phyloP scores from a whole-genome alignment of 2,888 invertebrate genomes.

The Byasa hedistus region DNA sequence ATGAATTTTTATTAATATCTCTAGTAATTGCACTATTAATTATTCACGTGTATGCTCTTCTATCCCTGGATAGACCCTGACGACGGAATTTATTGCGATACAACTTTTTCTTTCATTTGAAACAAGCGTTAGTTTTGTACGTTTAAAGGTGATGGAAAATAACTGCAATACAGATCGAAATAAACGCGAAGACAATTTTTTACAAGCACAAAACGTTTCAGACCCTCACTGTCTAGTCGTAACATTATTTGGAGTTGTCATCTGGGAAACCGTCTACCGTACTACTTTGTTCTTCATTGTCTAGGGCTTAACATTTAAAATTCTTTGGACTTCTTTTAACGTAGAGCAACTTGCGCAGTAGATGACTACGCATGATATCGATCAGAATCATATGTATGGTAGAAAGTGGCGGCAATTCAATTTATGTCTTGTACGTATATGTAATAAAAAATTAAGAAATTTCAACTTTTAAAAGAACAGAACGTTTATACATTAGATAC shows the following conservation, averaged over 20 bases:
- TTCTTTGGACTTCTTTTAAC: constrained; percentile 34
- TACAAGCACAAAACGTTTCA: constrained; percentile 46
- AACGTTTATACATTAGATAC: neutral
- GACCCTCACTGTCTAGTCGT: constrained; percentile 61
- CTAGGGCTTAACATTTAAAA: constrained; percentile 35
- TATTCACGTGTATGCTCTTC: neutral
- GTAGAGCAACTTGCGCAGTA: constrained; percentile 72
- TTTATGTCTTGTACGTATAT: constrained; percentile 36
- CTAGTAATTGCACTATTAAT: neutral
- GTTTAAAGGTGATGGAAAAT: neutral
- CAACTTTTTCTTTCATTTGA: neutral
- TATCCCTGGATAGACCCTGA: neutral
- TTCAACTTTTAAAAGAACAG: no score
- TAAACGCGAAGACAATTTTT: constrained; percentile 33
- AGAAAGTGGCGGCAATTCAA: constrained; percentile 69
- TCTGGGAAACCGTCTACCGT: constrained; percentile 44
- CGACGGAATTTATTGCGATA: neutral
- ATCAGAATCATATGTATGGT: constrained; percentile 69
- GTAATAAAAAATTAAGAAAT: no score
- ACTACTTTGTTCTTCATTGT: constrained; percentile 33
- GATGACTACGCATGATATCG: constrained; percentile 76
- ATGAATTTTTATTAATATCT: neutral
- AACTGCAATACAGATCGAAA: constrained; percentile 5
- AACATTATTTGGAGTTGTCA: constrained; percentile 62
- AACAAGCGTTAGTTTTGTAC: constrained; percentile 6